Evolutionary conservation across 2,888 invertebrate genomes (phyloP).

Genomic region (Pelosia muscerda): DNA sequence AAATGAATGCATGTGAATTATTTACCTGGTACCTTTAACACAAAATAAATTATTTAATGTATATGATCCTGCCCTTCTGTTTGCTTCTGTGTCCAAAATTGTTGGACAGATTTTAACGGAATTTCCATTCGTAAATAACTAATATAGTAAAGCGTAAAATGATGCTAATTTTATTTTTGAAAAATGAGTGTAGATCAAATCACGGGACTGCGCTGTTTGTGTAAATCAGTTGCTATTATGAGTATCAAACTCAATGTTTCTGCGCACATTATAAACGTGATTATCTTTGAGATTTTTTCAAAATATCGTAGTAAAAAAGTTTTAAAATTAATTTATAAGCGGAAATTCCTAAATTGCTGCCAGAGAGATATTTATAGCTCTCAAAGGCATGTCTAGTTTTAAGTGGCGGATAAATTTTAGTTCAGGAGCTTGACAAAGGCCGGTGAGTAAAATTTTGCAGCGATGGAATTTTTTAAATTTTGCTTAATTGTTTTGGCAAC

Average conservation of each 20-base stretch:
- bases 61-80: too few relatives aligned
- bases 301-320: slow-evolving; percentile 13
- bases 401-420: slow-evolving; percentile 35
- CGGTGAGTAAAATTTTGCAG: slow-evolving; percentile 16
- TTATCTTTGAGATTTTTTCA: slow-evolving; percentile 2
- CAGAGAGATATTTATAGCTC: slow-evolving; percentile 37
- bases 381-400: slow-evolving; percentile 37
- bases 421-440: slow-evolving; percentile 21
- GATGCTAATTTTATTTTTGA: too few relatives aligned
- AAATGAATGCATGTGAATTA: too few relatives aligned
- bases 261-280: background rate
- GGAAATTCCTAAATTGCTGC: slow-evolving; percentile 12
- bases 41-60: too few relatives aligned
- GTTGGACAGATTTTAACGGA: too few relatives aligned
- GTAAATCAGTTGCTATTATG: too few relatives aligned
- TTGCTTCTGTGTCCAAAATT: too few relatives aligned
- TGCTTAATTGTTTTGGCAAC: slow-evolving; percentile 27
- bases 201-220: too few relatives aligned
- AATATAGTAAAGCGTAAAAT: too few relatives aligned
- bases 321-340: slow-evolving; percentile 19
- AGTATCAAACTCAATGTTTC: background rate
- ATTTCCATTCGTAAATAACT: too few relatives aligned
- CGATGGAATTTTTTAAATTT: slow-evolving; percentile 1
- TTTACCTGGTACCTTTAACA: too few relatives aligned
- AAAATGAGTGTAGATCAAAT: too few relatives aligned